Evolutionary conservation across 2,797 vertebrate genomes (phyloP), one percentile per base, ranked within the genome.

Genomic region (Eurystomus glaucurus): DNA sequence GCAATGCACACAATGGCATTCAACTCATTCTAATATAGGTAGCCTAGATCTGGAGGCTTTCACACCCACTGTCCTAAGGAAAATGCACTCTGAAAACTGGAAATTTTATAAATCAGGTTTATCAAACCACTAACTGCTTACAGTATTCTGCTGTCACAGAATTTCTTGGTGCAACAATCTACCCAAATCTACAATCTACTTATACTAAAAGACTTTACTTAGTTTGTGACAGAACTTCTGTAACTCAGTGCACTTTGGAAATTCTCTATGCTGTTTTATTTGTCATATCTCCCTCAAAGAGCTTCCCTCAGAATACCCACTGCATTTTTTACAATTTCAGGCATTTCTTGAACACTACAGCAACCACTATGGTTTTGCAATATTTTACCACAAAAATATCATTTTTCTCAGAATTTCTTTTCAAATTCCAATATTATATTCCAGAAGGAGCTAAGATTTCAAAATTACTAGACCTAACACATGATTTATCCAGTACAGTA

Each of bases 161-260:
- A 85, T 54, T 85, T 83, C 23, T 58, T 83, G 29, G 21, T 74
- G 4, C 39, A 88, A n/a, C 14, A 23, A 33, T 37, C 10, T 57
- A 15, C 13, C 11, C 54, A 35, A 33, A 33, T 33, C n/a, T 33
- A 57, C 19, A 57, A 33, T 33, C 20, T 57, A 33, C 13, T 9
- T 2, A 1, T 48, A 29, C 1, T 29, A 51, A 39, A 55, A 52
- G 35, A 28, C n/a, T 57, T 29, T 0, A 28, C 28, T 37, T 37
- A 60, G 2, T 14, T n/a, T 29, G 22, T 58, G n/a, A 35, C 48
- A 46, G 60, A 83, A 43, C 2, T 66, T 9, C 25, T 90, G 28
- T 70, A 21, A n/a, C 25, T 61, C 33, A 55, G 3, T 35, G 41
- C 18, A 5, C 15, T 69, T 61, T 72, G 23, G 13, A 74, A 83